A percentile compares a stretch with the other conserved stretches of the same genome.
Evolutionary conservation across 1,140 invertebrate genomes (phyloP).

Genomic region (Maconellicoccus hirsutus): DNA sequence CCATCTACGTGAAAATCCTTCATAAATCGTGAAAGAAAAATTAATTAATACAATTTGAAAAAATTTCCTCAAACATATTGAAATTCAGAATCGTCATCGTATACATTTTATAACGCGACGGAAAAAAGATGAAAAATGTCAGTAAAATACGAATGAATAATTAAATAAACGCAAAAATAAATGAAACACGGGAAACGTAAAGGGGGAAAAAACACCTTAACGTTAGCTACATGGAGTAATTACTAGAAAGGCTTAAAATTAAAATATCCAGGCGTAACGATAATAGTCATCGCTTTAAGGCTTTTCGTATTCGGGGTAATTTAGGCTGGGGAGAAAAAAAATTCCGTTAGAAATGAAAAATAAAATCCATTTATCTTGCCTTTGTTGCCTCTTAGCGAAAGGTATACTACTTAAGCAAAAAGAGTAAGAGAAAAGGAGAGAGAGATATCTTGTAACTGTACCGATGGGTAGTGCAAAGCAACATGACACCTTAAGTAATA

Average conservation of each 20-base stretch:
- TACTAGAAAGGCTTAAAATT: constrained; percentile 13
- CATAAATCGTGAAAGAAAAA: too few relatives aligned
- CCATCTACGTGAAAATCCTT: too few relatives aligned
- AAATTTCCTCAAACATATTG: too few relatives aligned
- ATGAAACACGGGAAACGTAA: neutral
- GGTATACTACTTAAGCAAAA: constrained; percentile 6
- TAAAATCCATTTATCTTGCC: constrained; percentile 21
- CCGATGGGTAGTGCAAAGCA: constrained; percentile 18
- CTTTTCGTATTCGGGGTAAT: constrained; percentile 13
- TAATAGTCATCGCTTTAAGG: constrained; percentile 20
- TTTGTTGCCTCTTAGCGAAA: constrained; percentile 21
- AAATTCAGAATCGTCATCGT: too few relatives aligned
- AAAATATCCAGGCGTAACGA: constrained; percentile 8
- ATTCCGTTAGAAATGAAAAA: constrained; percentile 20
- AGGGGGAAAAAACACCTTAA: constrained; percentile 1
- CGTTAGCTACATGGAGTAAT: neutral
- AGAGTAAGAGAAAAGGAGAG: neutral
- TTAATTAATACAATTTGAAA: too few relatives aligned
- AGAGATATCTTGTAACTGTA: constrained; percentile 17
- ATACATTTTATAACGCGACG: neutral
- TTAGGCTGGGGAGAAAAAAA: constrained; percentile 11
- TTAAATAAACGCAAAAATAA: neutral
- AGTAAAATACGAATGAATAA: too few relatives aligned
- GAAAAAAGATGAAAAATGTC: neutral
- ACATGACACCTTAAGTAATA: constrained; percentile 22